Evolutionary conservation across 2,888 invertebrate genomes (phyloP).

Genomic region (Drosophila pseudotalamancana): DNA sequence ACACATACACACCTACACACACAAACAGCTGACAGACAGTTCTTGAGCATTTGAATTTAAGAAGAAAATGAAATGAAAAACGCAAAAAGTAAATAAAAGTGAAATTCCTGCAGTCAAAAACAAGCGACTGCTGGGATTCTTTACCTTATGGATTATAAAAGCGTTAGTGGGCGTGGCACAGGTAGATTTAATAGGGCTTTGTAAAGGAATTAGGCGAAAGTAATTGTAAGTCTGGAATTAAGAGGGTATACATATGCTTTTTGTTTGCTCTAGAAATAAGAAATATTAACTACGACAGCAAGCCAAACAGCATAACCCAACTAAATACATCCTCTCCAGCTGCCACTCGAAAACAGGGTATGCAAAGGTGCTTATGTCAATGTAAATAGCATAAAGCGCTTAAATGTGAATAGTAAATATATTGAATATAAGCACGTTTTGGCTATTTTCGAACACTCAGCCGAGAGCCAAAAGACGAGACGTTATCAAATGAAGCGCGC

Average conservation of each 20-base stretch:
- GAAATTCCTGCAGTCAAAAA: background rate
- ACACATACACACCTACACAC: background rate
- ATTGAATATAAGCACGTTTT: conserved; percentile 22
- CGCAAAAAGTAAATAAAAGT: conserved; percentile 5
- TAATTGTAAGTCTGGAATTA: too few relatives aligned
- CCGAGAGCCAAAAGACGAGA: conserved; percentile 10
- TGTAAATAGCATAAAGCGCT: conserved; percentile 20
- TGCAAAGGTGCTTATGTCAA: conserved; percentile 3
- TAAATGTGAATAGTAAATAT: conserved; percentile 29
- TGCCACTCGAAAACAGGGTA: background rate
- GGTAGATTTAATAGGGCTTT: too few relatives aligned
- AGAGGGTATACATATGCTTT: too few relatives aligned
- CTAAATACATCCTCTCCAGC: background rate
- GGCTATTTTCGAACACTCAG: conserved; percentile 22
- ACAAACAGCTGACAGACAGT: conserved; percentile 41
- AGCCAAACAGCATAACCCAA: too few relatives aligned
- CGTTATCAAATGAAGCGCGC: conserved; percentile 30
- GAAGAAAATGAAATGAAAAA: conserved; percentile 11
- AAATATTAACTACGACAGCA: too few relatives aligned
- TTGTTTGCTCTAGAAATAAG: too few relatives aligned
- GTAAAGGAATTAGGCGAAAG: too few relatives aligned
- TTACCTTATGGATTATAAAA: background rate
- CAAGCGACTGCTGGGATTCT: background rate
- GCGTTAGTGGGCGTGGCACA: background rate
- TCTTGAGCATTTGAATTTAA: conserved; percentile 31